These are phyloP conservation scores for Channallabes apus DNA, from an alignment of 2,797 vertebrate species.

Conservation along the genomic window DNA sequence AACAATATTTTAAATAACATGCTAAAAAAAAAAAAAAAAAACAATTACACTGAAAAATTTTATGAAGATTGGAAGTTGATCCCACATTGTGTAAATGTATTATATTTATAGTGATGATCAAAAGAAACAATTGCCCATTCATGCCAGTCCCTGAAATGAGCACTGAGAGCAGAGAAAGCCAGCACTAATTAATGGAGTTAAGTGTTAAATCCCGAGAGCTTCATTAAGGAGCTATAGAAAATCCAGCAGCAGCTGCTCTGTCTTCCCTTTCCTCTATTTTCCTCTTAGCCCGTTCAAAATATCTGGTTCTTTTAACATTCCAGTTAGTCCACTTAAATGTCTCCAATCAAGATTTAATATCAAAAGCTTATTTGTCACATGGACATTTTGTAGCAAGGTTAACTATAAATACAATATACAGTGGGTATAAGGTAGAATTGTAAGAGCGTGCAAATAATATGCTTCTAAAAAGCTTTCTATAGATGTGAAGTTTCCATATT, in stretches of 20 bases:
- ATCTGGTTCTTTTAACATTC: constrained; percentile 5
- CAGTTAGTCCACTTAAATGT: not conserved
- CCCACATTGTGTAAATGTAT: constrained; percentile 28
- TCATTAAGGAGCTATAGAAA: constrained; percentile 74
- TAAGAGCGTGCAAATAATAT: not conserved
- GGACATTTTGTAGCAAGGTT: not conserved
- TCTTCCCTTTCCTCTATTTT: constrained; percentile 34
- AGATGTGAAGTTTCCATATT: not conserved
- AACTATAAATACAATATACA: not conserved
- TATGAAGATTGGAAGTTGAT: constrained; percentile 16
- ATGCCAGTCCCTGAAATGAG: constrained; percentile 66
- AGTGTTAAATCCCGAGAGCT: constrained; percentile 83
- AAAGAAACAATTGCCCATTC: constrained; percentile 63
- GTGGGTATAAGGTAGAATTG: not conserved
- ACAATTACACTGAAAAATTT: not conserved
- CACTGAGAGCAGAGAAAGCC: constrained; percentile 77
- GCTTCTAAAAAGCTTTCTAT: not conserved
- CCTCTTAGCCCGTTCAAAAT: constrained; percentile 16
- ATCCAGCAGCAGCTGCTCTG: constrained; percentile 47
- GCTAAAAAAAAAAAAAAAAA: too few species aligned
- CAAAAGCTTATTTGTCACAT: not conserved
- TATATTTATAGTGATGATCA: constrained; percentile 52
- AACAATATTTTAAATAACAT: not conserved
- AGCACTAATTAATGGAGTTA: constrained; percentile 79
- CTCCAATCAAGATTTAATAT: not conserved